A percentile compares a stretch with the other conserved stretches of the same genome.
These are phyloP conservation scores for Cantharis nigra DNA, from an alignment of 2,888 invertebrate species.

Conservation along the genomic window DNA sequence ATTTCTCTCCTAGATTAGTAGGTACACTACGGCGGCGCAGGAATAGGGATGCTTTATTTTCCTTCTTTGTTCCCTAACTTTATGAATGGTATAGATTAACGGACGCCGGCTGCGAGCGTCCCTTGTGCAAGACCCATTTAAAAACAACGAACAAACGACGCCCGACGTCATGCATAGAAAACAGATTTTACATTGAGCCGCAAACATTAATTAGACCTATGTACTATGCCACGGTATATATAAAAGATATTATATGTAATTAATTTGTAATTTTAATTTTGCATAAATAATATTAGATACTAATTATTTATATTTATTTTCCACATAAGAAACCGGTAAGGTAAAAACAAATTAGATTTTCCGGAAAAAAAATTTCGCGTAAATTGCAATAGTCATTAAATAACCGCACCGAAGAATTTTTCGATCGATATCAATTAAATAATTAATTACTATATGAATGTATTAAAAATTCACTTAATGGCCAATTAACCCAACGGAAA, in stretches of 20 bases:
- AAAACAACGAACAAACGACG: constrained; percentile 26
- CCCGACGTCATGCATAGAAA: constrained; percentile 26
- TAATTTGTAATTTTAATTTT: not conserved
- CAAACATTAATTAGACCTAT: not conserved
- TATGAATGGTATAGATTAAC: constrained; percentile 24
- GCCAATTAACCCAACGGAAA: constrained; percentile 31
- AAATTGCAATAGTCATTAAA: not conserved
- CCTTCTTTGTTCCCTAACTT: constrained; percentile 25
- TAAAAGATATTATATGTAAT: not conserved
- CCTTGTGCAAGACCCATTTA: constrained; percentile 23
- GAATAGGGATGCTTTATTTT: constrained; percentile 18
- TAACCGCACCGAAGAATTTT: not conserved
- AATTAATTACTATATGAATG: constrained; percentile 28
- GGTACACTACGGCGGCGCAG: not conserved
- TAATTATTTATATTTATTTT: too few relatives aligned
- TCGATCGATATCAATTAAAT: constrained; percentile 8
- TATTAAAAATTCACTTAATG: constrained; percentile 29
- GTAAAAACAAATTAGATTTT: too few relatives aligned
- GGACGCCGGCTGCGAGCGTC: constrained; percentile 21
- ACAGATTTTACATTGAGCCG: constrained; percentile 9
- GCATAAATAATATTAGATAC: not conserved
- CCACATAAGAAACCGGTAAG: not conserved
- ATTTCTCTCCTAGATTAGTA: not conserved
- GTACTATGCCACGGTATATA: not conserved
- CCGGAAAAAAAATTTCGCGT: too few relatives aligned